Evolutionary conservation across 2,113 vertebrate genomes (phyloP), one percentile per base, ranked within the genome.

Genomic region (Tenebrosternarchus preto): DNA sequence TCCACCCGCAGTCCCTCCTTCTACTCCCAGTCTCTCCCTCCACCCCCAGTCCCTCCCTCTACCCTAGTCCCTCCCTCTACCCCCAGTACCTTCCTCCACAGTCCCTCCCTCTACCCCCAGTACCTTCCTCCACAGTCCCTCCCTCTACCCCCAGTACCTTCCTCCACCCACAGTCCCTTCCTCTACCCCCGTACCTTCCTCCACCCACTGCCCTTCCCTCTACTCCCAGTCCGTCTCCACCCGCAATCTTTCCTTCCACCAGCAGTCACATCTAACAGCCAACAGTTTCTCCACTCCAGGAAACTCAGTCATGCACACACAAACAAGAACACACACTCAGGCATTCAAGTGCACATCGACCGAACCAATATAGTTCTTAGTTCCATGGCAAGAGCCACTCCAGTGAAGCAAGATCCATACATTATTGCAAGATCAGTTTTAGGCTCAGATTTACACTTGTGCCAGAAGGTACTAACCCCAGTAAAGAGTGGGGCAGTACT

Each of bases 11-110:
- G 3, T 39, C 36, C 7, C 80, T 82, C 56, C 43, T 73, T 74
- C 61, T 73, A 79, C 77, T 19, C 69, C 80, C 76, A 53, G 79
- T 81, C 22, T 68, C 82, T 56, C 69, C 72, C 29, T 59, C 43
- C 39, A 74, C 63, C 76, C 36, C 3, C 36, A 39, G 3, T 77
- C 39, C 43, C 50, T 67, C 56, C n/a, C 68, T 53, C 70, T n/a
- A n/a, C n/a, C n/a, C n/a, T n/a, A n/a, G n/a, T n/a, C n/a, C n/a
- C n/a, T n/a, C n/a, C n/a, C n/a, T n/a, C n/a, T n/a, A n/a, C n/a
- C n/a, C n/a, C n/a, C n/a, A n/a, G n/a, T n/a, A n/a, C n/a, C n/a
- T n/a, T n/a, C n/a, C n/a, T n/a, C n/a, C n/a, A n/a, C n/a, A n/a
- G n/a, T n/a, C n/a, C n/a, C n/a, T n/a, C n/a, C n/a, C n/a, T n/a